These are phyloP conservation scores for Globodera ellingtonae DNA, from an alignment of 1,140 invertebrate genomes.

Conservation along the genomic window DNA sequence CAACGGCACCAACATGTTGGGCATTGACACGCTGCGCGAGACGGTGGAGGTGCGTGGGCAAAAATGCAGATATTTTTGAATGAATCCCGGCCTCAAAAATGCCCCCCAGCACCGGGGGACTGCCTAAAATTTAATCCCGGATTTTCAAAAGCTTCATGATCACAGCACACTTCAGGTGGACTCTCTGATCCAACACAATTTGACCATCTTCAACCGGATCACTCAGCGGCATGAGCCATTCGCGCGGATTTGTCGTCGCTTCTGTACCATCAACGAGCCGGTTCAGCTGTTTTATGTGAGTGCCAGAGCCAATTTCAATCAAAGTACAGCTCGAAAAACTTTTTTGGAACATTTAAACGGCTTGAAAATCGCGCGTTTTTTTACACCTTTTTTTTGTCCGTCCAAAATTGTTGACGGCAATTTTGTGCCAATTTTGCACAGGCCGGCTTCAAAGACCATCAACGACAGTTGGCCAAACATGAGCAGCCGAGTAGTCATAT, in stretches of 20 bases:
- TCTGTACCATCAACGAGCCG: conserved; percentile 62
- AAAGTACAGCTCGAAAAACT: not conserved
- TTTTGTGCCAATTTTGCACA: not conserved
- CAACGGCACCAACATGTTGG: conserved; percentile 39
- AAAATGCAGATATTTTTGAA: not conserved
- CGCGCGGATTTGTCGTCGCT: conserved; percentile 52
- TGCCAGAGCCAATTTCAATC: conserved; percentile 1
- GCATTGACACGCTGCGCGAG: conserved; percentile 33
- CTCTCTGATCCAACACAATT: conserved; percentile 46
- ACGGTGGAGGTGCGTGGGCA: conserved; percentile 39
- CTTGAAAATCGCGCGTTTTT: too few relatives aligned
- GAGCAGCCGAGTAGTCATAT: conserved; percentile 39
- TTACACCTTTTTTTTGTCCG: too few relatives aligned
- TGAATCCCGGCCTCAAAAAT: too few relatives aligned
- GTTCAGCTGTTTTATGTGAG: conserved; percentile 46
- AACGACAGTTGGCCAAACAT: conserved; percentile 24
- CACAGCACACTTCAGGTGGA: not conserved
- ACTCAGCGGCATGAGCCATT: conserved; percentile 51
- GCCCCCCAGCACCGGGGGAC: too few relatives aligned
- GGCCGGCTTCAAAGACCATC: conserved; percentile 40
- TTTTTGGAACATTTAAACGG: too few relatives aligned
- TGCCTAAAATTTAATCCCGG: too few relatives aligned
- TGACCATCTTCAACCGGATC: conserved; percentile 53
- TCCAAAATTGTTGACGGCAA: not conserved
- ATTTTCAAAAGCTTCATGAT: too few relatives aligned